Evolutionary conservation across 2,113 vertebrate genomes (phyloP).

Genomic region (Carlito syrichta): DNA sequence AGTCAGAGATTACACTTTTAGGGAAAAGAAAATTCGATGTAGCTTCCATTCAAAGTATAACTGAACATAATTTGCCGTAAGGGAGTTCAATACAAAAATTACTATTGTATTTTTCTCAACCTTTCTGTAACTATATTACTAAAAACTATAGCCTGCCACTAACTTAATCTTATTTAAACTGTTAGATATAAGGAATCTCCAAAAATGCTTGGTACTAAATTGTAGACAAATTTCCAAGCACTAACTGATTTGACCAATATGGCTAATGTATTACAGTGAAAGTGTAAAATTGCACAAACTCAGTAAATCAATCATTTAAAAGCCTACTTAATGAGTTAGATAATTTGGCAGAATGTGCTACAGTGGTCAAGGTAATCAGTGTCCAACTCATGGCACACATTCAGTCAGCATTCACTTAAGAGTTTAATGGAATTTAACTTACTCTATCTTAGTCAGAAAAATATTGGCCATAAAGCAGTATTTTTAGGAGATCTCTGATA

Average conservation of each 20-base stretch:
- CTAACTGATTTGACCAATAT: background rate
- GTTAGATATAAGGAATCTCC: background rate
- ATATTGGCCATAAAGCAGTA: background rate
- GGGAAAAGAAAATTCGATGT: background rate
- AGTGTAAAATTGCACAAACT: background rate
- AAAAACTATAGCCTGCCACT: background rate
- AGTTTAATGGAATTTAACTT: background rate
- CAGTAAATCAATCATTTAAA: background rate
- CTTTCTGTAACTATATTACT: background rate
- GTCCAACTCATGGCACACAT: background rate
- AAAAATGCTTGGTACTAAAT: background rate
- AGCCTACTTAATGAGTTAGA: background rate
- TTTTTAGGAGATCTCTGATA: background rate
- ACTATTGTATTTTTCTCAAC: background rate
- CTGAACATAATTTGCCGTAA: background rate
- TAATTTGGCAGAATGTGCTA: background rate
- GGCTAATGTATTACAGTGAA: background rate
- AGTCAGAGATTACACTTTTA: background rate
- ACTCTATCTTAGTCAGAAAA: background rate
- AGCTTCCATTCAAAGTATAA: background rate
- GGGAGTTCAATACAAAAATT: background rate
- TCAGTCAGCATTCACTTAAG: background rate
- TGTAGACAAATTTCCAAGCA: background rate
- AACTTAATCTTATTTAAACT: background rate
- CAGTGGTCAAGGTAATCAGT: background rate